Evolutionary conservation across 2,113 vertebrate genomes (phyloP), one percentile per base, ranked within the genome.

Genomic region (Oryzias curvinotus): DNA sequence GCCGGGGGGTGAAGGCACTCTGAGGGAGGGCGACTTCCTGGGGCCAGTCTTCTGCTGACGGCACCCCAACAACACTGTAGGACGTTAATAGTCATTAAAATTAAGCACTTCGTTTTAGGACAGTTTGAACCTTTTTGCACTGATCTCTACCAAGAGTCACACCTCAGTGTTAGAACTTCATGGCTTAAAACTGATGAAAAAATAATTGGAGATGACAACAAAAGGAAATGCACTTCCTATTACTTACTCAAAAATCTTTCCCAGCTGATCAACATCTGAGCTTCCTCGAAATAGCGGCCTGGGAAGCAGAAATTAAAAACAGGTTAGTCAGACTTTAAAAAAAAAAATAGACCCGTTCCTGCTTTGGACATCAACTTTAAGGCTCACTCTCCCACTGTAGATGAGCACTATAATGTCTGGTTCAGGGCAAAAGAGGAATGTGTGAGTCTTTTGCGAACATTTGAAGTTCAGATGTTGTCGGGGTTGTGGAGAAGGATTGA

Each of bases 231-330:
- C 6, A 19, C 1, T 23, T 46, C 18, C 26, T 18, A 28, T 60
- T 91, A 98, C 97, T 98, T 90, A 99, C 97, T 99, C 96, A 87
- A 99, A 95, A 83, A 99, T 98, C 91, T 98, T 99, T 86, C 96
- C 96, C 88, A 99, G 92, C 72, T 99, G 97, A 92, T 99, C 96
- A 67, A 98, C 96, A 91, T 99, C 97, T 47, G 97, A 99, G 86
- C 93, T 98, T 82, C 97, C 96, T 86, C 95, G 93, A 90, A 99
- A 98, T 73, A 99, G 94, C 45, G 96, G 95, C 86, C 97, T 93
- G 91, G 73, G 73, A 64, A 80, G 54, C 78, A 92, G 62, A 86
- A 88, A 49, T 65, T 10, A 62, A 52, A 69, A 53, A 53, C 18
- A 36, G 18, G 26, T 80, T 15, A 75, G 16, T 65, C 66, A 13